Evolutionary conservation across 2,113 vertebrate species (phyloP).

Genomic region (Calyptommatus sinebrachiatus): DNA sequence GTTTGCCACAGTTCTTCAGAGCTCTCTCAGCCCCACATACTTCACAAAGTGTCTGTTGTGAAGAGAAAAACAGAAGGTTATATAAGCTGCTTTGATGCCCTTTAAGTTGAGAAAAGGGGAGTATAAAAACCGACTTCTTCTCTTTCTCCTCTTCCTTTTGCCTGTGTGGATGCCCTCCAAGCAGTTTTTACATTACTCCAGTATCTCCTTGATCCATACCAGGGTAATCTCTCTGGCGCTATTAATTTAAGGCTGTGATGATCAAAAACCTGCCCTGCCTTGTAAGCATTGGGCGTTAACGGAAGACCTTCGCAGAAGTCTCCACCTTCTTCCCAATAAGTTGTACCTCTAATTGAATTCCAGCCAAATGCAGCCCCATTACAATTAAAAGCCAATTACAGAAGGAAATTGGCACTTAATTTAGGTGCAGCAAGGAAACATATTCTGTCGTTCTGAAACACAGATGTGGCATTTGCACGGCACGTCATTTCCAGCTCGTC

Average conservation of each 20-base stretch:
- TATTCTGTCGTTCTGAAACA: constrained; percentile 41
- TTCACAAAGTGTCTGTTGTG: too few relatives aligned
- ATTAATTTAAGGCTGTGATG: accelerated
- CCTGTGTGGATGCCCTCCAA: neutral
- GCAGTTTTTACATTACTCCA: accelerated
- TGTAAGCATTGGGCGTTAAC: neutral
- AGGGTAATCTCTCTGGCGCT: accelerated
- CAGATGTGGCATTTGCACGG: neutral
- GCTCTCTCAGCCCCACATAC: too few relatives aligned
- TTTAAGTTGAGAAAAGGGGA: too few relatives aligned
- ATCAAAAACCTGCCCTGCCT: neutral
- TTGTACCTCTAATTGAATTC: constrained; percentile 64
- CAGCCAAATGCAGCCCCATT: constrained; percentile 50
- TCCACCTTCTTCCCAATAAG: constrained; percentile 36
- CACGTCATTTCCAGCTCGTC: neutral
- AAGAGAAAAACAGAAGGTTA: too few relatives aligned
- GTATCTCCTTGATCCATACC: accelerated
- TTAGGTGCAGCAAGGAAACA: constrained; percentile 48
- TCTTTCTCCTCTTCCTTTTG: too few relatives aligned
- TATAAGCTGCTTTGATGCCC: too few relatives aligned
- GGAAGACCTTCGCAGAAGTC: neutral
- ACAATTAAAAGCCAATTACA: constrained; percentile 75
- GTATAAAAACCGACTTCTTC: too few relatives aligned
- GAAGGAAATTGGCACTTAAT: constrained; percentile 57
- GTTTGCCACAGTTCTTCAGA: too few relatives aligned